Evolutionary conservation across 2,113 vertebrate genomes (phyloP), one percentile per base, ranked within the genome.

Genomic region (Helogale parvula): DNA sequence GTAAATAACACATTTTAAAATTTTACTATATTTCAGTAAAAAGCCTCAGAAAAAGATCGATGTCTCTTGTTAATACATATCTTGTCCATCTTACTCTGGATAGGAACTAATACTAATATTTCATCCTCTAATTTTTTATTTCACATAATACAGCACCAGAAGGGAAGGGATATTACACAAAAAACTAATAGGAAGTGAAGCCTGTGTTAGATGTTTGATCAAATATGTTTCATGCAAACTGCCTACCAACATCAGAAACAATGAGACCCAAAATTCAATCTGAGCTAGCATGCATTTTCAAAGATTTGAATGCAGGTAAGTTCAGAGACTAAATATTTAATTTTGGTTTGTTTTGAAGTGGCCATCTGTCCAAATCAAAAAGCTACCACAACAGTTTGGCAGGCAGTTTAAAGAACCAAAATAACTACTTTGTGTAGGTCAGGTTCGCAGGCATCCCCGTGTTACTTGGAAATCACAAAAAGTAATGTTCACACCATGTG

Each of bases 291-390:
- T 92, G 91, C 35, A 45, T 41, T 68, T 86, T 89, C n/a, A 63
- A 85, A 97, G 38, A 68, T 79, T 69, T 79, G 41, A 68, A 72
- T 93, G 93, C 63, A 87, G 4, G 7, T 66, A 91, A 23, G 31
- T 76, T 93, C 52, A 92, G 69, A 96, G 27, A 90, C 38, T 4
- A 93, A 82, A 68, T 35, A 52, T 69, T 87, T 0, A 76, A 54
- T 92, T 71, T 87, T 94, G 68, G 86, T 93, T 81, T 88, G 50
- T 86, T 97, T 87, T 93, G 72, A 98, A 90, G 72, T 95, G 45
- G 19, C 84, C 90, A 79, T 87, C 69, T 93, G 83, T 65, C 76
- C 84, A 94, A 38, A 90, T 92, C 15, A 84, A 88, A 97, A 95
- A 33, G 6, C 47, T 95, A 41, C 47, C 35, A 38, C 35, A 85